Evolutionary conservation across 2,113 vertebrate genomes (phyloP).

Genomic region (Bothrops jararaca): DNA sequence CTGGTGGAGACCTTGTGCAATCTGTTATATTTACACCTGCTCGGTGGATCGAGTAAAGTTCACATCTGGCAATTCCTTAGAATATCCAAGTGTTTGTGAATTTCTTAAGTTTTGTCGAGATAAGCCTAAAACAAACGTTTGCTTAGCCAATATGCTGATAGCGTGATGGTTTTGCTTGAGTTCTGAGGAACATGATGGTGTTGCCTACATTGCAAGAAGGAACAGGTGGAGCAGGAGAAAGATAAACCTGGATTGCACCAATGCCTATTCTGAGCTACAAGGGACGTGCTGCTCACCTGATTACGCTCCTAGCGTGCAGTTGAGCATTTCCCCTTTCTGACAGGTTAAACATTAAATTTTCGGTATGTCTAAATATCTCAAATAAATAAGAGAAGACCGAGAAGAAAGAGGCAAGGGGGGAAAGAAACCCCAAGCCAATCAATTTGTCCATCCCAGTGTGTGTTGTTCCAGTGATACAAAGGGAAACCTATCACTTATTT

Average conservation of each 20-base stretch:
- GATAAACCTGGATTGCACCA: neutral
- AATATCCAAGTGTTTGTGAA: neutral
- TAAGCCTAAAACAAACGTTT: slow-evolving; percentile 3
- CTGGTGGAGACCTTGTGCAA: neutral
- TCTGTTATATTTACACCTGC: neutral
- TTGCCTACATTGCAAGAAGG: neutral
- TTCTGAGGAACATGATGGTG: neutral
- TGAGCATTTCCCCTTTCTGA: neutral
- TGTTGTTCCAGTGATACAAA: neutral
- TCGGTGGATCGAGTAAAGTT: neutral
- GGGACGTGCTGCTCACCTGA: neutral
- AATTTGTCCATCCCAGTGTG: neutral
- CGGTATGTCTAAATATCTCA: neutral
- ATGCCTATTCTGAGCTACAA: neutral
- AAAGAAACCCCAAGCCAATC: neutral
- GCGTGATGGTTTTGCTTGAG: neutral
- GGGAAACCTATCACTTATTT: neutral
- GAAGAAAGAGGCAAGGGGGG: neutral
- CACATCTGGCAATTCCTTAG: neutral
- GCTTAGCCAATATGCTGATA: neutral
- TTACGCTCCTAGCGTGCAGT: neutral
- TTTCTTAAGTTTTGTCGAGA: neutral
- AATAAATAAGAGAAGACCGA: neutral
- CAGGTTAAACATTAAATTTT: neutral
- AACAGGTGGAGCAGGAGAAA: neutral